Conservation (phyloP, 2,113 vertebrate genomes). For the Diglossa brunneiventris region DNA sequence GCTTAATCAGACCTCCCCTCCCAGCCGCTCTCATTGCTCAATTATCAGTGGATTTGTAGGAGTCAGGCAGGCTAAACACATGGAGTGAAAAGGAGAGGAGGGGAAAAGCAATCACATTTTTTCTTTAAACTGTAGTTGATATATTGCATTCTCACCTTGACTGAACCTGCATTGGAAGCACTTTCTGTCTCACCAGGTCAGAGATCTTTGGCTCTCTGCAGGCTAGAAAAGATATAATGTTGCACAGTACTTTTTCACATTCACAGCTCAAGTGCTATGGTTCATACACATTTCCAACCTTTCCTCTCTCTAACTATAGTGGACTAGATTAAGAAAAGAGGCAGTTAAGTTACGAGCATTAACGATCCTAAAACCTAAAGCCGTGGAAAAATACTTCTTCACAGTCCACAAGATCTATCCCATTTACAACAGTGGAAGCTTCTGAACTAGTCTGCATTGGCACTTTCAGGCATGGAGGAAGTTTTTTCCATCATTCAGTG, state of each 20-base stretch:
- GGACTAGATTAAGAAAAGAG: not conserved
- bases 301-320: not conserved
- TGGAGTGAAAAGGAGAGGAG: not conserved
- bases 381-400: not conserved
- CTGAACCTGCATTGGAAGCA: constrained; percentile 84
- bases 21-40: not conserved
- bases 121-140: constrained; percentile 25
- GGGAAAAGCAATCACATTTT: not conserved
- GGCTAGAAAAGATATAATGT: constrained; percentile 75
- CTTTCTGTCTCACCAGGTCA: constrained; percentile 90
- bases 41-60: not conserved
- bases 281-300: not conserved
- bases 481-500: not conserved
- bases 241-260: constrained; percentile 16
- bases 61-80: not conserved
- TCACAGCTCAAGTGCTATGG: not conserved
- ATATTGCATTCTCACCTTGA: constrained; percentile 81
- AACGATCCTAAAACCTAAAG: not conserved
- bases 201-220: constrained; percentile 95
- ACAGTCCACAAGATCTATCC: not conserved
- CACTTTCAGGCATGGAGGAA: not conserved
- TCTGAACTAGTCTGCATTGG: not conserved
- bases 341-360: not conserved
- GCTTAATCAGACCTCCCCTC: not conserved
- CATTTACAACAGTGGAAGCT: not conserved